phyloP scores from a whole-genome alignment of 2,797 vertebrate genomes.

The Macrochelys suwanniensis region DNA sequence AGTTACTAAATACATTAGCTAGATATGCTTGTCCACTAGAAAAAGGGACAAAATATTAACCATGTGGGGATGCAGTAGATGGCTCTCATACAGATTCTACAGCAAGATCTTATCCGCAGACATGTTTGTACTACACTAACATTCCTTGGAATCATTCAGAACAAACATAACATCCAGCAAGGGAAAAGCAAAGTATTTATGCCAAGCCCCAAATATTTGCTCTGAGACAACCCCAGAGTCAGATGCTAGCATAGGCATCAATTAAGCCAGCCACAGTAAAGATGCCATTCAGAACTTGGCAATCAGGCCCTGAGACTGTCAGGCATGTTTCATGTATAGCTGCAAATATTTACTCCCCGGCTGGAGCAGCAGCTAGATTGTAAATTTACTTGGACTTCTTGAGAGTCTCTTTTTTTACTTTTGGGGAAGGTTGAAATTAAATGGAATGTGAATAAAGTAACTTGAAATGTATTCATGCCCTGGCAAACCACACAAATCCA shows the following conservation, averaged over 20 bases:
- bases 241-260: constrained; percentile 42
- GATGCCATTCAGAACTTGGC: constrained; percentile 2
- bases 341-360: constrained; percentile 62
- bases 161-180: constrained; percentile 52
- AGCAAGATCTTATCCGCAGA: constrained; percentile 32
- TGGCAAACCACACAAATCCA: constrained; percentile 1
- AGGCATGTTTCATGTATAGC: constrained; percentile 15
- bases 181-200: constrained; percentile 23
- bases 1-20: constrained; percentile 12
- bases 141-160: constrained; percentile 48
- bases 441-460: neutral
- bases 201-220: constrained; percentile 68
- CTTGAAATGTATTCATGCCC: neutral
- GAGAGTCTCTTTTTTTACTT: constrained; percentile 20
- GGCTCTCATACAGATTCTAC: neutral
- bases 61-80: neutral
- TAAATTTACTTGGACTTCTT: constrained; percentile 43
- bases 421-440: neutral
- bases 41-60: neutral
- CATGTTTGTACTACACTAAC: neutral
- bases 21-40: neutral
- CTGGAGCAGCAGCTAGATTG: constrained; percentile 22
- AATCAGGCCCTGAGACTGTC: neutral
- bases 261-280: neutral
- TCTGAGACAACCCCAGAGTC: neutral